Base-by-base conservation (phyloP, 2,888 invertebrate species). In the Drosophila basisetae region DNA sequence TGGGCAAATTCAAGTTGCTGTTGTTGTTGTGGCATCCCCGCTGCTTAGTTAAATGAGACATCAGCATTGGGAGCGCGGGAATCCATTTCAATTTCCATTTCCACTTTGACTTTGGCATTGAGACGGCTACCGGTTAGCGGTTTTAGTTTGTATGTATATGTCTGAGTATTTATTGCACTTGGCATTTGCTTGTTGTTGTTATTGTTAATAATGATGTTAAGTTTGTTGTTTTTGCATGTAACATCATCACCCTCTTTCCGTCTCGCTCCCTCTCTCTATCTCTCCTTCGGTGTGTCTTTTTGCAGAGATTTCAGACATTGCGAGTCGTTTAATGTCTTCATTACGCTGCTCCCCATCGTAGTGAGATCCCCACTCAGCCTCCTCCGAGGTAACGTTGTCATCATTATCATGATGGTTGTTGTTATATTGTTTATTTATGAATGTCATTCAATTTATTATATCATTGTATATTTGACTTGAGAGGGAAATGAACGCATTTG, bases 381-480 rank as follows among this genome's bases (percentile, higher is more conserved):
- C 78, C 78, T 65, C 68, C 39, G 16, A 49, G 50, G 9, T 53
- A 59, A 63, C 59, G 64, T 71, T 67, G 63, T 16, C 25, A 47
- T 47, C 47, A 47, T 73, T 54, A 37, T 50, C 55, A 31, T 54
- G 30, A 30, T 43, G 9, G 25, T 62, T 35, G 37, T 50, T 49
- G 53, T 84, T 82, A 91, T 92, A 90, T 92, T 92, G 87, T 92
- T 92, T 92, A 92, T 92, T 92, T 92, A 92, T 92, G 92, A 92
- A 92, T 92, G 92, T 91, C 91, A 91, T 92, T 91, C 91, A 92
- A 92, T 92, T 92, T 92, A 92, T 92, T 91, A 91, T 92, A 90
- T 87, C 84, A 82, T 80, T 90, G 84, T 80, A 82, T 87, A 84
- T 85, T 84, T 86, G 82, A 83, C 84, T 89, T 85, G 91, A 91